A percentile compares a stretch with the other conserved stretches of the same genome.
Conservation (phyloP, 2,113 vertebrate genomes). For the Cavia porcellus region DNA sequence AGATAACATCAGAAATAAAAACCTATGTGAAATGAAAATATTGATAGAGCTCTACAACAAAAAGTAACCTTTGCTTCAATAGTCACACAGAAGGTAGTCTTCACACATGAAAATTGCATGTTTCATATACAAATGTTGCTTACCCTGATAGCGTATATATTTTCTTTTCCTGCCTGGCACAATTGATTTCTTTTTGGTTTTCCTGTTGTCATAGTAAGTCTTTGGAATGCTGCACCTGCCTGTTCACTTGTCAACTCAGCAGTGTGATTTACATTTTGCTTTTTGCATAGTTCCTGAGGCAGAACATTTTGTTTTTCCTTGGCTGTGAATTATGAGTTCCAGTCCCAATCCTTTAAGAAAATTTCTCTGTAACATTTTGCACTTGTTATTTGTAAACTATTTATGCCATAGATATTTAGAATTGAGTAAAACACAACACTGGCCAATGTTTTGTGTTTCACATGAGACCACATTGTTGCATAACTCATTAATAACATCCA, state of each 20-base stretch:
- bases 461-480: background rate
- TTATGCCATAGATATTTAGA: background rate
- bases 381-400: background rate
- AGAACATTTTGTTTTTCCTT: background rate
- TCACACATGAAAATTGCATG: background rate
- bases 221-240: background rate
- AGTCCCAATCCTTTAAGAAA: background rate
- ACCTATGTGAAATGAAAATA: too few relatives aligned
- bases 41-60: too few relatives aligned
- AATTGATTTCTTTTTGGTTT: background rate
- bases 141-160: background rate
- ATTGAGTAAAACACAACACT: background rate
- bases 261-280: background rate
- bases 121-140: background rate
- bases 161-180: background rate
- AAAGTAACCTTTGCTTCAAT: background rate
- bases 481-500: background rate
- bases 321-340: background rate
- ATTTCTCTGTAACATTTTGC: background rate
- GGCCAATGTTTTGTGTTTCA: background rate
- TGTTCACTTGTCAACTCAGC: background rate
- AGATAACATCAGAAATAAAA: too few relatives aligned
- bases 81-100: background rate
- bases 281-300: background rate
- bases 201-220: background rate